Percentiles rank a stretch among this genome's conserved stretches.
phyloP scores from a whole-genome alignment of 2,113 vertebrate genomes.

The Progne subis region DNA sequence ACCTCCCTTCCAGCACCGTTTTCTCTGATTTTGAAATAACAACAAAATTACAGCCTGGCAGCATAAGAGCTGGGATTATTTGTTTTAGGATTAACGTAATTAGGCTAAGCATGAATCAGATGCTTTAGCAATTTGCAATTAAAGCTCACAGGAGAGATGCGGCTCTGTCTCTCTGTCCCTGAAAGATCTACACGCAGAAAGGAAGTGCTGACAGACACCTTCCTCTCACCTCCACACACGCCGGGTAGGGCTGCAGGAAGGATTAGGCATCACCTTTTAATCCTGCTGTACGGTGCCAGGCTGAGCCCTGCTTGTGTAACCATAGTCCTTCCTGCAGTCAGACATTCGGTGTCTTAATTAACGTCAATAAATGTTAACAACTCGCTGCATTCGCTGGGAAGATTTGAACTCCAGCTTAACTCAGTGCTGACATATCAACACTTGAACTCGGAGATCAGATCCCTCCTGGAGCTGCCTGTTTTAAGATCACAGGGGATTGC shows the following conservation, averaged over 20 bases:
- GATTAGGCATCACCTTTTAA: neutral
- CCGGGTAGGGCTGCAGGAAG: neutral
- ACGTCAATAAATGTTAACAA: neutral
- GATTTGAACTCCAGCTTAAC: neutral
- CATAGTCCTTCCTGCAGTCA: neutral
- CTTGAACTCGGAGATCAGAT: neutral
- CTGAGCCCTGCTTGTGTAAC: neutral
- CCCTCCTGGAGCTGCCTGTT: neutral
- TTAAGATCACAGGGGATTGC: neutral
- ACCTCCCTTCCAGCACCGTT: neutral
- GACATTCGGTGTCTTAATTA: neutral
- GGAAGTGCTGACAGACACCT: neutral
- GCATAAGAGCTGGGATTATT: constrained; percentile 24
- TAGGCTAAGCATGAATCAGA: constrained; percentile 49
- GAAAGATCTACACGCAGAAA: rapidly evolving
- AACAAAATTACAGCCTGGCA: constrained; percentile 46
- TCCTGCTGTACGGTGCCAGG: neutral
- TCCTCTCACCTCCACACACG: neutral
- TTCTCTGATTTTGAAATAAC: constrained; percentile 22
- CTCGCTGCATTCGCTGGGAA: constrained; percentile 4
- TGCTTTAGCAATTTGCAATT: constrained; percentile 1
- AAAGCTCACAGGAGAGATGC: neutral
- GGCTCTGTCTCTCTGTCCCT: neutral
- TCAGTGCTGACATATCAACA: neutral
- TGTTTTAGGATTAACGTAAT: constrained; percentile 53